Evolutionary conservation across 2,113 vertebrate species (phyloP).

Genomic region (Mus spicilegus): DNA sequence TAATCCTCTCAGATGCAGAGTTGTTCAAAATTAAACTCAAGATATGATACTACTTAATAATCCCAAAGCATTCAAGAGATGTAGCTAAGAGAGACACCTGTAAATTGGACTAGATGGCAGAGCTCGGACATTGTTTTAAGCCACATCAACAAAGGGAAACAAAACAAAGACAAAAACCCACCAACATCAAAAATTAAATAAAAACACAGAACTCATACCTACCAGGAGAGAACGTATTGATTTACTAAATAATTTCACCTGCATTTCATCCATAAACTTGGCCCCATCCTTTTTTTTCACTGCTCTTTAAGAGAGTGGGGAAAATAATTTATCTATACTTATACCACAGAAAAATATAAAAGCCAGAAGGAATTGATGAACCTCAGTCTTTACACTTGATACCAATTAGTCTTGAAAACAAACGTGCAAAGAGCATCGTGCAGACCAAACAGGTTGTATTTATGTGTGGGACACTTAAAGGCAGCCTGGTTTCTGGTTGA

Average conservation of each 20-base stretch:
- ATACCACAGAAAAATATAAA: neutral
- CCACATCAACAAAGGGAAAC: neutral
- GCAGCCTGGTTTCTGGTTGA: no score
- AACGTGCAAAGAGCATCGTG: neutral
- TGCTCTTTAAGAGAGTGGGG: neutral
- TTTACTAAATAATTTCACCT: conserved; percentile 18
- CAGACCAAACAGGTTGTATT: neutral
- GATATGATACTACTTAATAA: neutral
- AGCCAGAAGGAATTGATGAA: neutral
- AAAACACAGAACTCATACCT: neutral
- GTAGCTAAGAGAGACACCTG: neutral
- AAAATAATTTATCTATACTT: neutral
- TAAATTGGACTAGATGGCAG: neutral
- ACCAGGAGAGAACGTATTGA: neutral
- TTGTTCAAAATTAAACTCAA: conserved; percentile 36
- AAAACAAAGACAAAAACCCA: neutral
- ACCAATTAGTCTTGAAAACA: neutral
- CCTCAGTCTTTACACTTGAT: neutral
- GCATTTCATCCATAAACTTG: neutral
- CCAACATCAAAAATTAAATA: neutral
- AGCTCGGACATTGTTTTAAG: neutral
- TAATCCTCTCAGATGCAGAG: neutral
- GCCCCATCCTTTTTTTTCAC: neutral
- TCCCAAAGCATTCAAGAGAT: neutral
- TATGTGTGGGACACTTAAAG: no score